phyloP scores from a whole-genome alignment of 2,113 vertebrate species.

The Rhinoptilus africanus region DNA sequence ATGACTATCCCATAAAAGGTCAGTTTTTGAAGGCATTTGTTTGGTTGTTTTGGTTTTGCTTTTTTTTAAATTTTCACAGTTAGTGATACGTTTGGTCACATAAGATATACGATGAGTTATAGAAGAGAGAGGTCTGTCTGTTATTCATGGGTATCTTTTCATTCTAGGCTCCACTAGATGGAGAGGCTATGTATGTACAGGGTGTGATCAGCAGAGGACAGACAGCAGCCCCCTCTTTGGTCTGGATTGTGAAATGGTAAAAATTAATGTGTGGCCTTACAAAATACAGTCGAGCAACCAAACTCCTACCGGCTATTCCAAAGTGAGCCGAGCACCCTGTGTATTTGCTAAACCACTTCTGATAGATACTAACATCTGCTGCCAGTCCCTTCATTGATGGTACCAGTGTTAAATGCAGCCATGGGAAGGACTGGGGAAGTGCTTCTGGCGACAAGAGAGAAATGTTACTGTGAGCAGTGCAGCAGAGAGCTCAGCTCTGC shows the following conservation, averaged over 20 bases:
- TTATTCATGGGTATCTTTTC: not conserved
- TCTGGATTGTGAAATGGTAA: slow-evolving; percentile 94
- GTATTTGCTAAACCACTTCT: not conserved
- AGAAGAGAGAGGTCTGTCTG: not conserved
- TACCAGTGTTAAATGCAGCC: not conserved
- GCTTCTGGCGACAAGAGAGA: not conserved
- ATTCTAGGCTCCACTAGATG: slow-evolving; percentile 74
- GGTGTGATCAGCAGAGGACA: slow-evolving; percentile 68
- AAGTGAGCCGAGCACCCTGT: not conserved
- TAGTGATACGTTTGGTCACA: not conserved
- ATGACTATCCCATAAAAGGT: slow-evolving; percentile 75
- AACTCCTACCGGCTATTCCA: not conserved
- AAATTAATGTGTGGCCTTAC: not conserved
- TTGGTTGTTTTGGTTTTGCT: not conserved
- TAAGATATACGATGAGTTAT: not conserved
- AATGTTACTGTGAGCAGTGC: not conserved
- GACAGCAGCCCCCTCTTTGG: slow-evolving; percentile 89
- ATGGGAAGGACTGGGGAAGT: not conserved
- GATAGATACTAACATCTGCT: not conserved
- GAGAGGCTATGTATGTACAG: slow-evolving; percentile 74
- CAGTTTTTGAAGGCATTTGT: not conserved
- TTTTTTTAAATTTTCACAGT: not conserved
- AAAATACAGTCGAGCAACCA: not conserved
- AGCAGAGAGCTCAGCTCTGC: not conserved
- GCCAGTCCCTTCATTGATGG: not conserved